These are phyloP conservation scores for Leptogaster cylindrica DNA, from an alignment of 2,888 invertebrate genomes.

Conservation along the genomic window DNA sequence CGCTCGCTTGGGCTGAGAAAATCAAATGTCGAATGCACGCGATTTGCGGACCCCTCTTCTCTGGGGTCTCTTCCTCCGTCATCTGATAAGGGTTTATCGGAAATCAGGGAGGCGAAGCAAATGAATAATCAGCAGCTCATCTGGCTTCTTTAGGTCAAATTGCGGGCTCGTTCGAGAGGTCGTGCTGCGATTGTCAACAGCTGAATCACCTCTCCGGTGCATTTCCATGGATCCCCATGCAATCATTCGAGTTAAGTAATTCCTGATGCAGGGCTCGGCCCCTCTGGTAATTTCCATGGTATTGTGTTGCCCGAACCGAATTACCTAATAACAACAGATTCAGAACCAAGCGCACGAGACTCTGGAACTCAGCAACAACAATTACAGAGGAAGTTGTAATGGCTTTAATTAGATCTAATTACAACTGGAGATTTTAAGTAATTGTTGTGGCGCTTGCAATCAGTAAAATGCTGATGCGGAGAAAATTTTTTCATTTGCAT, in stretches of 20 bases:
- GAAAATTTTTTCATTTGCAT: too few species aligned
- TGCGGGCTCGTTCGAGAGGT: constrained; percentile 36
- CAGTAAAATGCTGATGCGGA: too few species aligned
- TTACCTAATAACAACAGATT: constrained; percentile 34
- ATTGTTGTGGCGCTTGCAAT: too few species aligned
- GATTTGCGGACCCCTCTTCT: constrained; percentile 21
- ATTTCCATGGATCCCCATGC: constrained; percentile 23
- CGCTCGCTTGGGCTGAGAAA: neutral
- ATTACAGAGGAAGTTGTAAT: constrained; percentile 10
- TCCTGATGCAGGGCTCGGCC: constrained; percentile 31
- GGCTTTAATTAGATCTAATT: neutral
- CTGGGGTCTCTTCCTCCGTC: neutral
- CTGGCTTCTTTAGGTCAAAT: constrained; percentile 40
- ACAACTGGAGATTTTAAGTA: too few species aligned
- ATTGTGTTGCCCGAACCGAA: constrained; percentile 17
- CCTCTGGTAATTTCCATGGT: constrained; percentile 14
- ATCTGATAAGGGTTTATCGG: constrained; percentile 30
- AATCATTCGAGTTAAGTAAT: constrained; percentile 28
- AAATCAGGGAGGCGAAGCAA: constrained; percentile 30
- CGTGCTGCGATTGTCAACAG: constrained; percentile 39
- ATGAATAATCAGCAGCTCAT: constrained; percentile 32
- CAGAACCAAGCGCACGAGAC: neutral
- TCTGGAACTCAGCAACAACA: neutral
- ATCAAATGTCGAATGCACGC: neutral
- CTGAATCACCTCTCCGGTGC: constrained; percentile 33